Base-by-base conservation (phyloP, 1,140 invertebrate species). In the Littorina saxatilis region DNA sequence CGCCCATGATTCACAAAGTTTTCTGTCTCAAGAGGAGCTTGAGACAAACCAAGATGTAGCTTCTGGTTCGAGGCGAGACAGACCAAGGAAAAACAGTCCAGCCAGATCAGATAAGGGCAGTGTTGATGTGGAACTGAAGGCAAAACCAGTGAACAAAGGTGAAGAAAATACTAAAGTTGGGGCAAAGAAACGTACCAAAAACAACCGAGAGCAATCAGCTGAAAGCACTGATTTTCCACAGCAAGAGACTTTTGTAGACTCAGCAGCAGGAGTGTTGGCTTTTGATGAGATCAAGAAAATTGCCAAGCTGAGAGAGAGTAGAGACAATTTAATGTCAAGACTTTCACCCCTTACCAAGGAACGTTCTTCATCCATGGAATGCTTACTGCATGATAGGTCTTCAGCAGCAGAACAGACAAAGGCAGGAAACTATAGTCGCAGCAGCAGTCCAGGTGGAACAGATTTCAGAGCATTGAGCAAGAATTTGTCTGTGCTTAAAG, bases 361-460 rank as follows among this genome's bases (percentile, higher is more conserved):
- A 20, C 47, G 50, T n/a, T 37, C 43, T 37, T 27, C 5, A 50
- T 58, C 50, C 55, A 43, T 58, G 32, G 50, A 76, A 23, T 52
- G 11, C 27, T 20, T 43, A n/a, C 17, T 32, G 27, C 1, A 27
- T 40, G 29, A 37, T 20, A 39, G 32, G 23, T 4, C 5, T n/a
- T 58, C 35, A 0, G 23, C 4, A 4, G 29, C 20, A 20, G 74
- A 13, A 0, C 50, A 37, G 32, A 37, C n/a, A 4, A 76, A 15
- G 39, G 9, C 4, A 15, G 32, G 15, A 15, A 27, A 20, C 4
- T 20, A 39, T 27, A 43, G 55, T 17, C 76, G 76, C 2, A 78
- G 58, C 37, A 78, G 76, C 58, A 78, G 76, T 17, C 40, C 58
- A 15, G 58, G 70, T 50, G 43, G 40, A 7, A 50, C 40, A 32